Evolutionary conservation across 2,888 invertebrate genomes (phyloP).

Genomic region (Hemicrepidius hirtus): DNA sequence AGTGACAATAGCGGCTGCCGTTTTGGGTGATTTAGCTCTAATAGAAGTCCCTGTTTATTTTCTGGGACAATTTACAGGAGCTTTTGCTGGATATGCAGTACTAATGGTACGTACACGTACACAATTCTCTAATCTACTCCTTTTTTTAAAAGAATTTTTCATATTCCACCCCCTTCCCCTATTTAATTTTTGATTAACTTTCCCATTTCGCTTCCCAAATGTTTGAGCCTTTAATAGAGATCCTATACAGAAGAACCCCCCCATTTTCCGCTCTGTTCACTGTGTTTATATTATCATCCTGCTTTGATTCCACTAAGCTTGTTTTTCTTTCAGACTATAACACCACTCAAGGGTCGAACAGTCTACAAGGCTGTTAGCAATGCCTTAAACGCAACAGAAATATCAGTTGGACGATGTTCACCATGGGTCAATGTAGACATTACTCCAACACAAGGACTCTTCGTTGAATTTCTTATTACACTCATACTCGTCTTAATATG

Average conservation of each 20-base stretch:
- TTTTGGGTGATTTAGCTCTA: slow-evolving; percentile 77
- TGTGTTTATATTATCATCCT: too few relatives aligned
- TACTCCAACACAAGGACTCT: slow-evolving; percentile 74
- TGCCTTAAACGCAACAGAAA: slow-evolving; percentile 30
- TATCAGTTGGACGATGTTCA: slow-evolving; percentile 63
- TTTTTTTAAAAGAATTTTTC: too few relatives aligned
- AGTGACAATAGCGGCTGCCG: slow-evolving; percentile 81
- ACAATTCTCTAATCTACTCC: too few relatives aligned
- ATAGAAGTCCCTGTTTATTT: slow-evolving; percentile 77
- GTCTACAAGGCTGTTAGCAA: neutral
- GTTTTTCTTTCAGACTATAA: slow-evolving; percentile 64
- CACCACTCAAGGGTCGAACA: slow-evolving; percentile 54
- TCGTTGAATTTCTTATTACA: slow-evolving; percentile 80
- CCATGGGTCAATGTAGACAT: slow-evolving; percentile 60
- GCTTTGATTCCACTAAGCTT: too few relatives aligned
- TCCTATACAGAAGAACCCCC: too few relatives aligned
- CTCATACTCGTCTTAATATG: slow-evolving; percentile 79
- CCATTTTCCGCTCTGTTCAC: too few relatives aligned
- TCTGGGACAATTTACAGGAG: slow-evolving; percentile 81
- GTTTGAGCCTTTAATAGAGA: too few relatives aligned
- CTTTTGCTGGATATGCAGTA: slow-evolving; percentile 80
- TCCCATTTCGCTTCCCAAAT: too few relatives aligned
- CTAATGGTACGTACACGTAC: slow-evolving; percentile 75
- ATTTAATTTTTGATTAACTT: too few relatives aligned
- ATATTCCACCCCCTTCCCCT: too few relatives aligned